Percentiles rank a stretch among this genome's conserved stretches.
Evolutionary conservation across 2,113 vertebrate genomes (phyloP).

Genomic region (Brachypodius melanocephalos): DNA sequence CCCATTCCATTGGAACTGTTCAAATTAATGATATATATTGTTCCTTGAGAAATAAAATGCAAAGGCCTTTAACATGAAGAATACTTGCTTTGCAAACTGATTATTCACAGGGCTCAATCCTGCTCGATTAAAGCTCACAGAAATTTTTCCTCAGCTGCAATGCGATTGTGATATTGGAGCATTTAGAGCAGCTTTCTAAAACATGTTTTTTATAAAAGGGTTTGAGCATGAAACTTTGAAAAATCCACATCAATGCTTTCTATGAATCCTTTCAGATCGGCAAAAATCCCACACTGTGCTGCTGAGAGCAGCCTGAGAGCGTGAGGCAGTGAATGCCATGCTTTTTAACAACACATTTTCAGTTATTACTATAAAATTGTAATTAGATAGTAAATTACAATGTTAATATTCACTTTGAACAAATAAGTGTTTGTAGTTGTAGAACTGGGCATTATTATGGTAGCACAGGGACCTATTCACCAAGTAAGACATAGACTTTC

Average conservation of each 20-base stretch:
- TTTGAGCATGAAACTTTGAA: not conserved
- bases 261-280: not conserved
- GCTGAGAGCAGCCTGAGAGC: slow-evolving; percentile 4
- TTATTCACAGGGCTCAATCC: not conserved
- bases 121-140: not conserved
- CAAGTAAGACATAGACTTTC: slow-evolving; percentile 57
- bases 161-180: not conserved
- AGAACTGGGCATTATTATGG: slow-evolving; percentile 66
- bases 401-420: slow-evolving; percentile 81
- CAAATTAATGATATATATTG: not conserved
- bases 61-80: not conserved
- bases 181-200: not conserved
- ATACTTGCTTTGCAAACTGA: not conserved
- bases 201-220: not conserved
- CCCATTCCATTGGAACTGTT: not conserved
- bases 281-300: not conserved
- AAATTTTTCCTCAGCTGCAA: not conserved
- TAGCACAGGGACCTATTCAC: slow-evolving; percentile 68
- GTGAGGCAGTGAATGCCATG: not conserved
- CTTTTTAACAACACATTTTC: slow-evolving; percentile 73
- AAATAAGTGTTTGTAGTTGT: slow-evolving; percentile 74
- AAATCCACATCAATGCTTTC: not conserved
- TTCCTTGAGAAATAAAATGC: not conserved
- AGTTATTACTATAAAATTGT: slow-evolving; percentile 77
- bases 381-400: slow-evolving; percentile 83